Percentiles rank a stretch among this genome's conserved stretches.
These are phyloP conservation scores for Callimorpha dominula DNA, from an alignment of 2,888 invertebrate species.

Conservation along the genomic window DNA sequence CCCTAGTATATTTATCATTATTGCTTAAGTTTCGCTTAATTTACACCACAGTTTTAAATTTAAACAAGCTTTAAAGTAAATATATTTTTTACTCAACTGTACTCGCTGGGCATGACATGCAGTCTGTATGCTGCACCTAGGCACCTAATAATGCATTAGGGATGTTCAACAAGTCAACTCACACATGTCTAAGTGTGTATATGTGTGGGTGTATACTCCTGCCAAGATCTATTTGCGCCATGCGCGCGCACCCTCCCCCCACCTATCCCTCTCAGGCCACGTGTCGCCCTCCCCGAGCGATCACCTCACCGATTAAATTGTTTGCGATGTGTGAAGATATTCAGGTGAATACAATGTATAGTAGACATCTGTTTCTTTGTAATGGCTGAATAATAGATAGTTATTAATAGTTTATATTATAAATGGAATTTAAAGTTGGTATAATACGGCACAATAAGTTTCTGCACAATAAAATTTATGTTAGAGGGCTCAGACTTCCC, in stretches of 20 bases:
- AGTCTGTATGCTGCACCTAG: conserved; percentile 13
- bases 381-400: background rate
- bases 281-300: conserved; percentile 31
- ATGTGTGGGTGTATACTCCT: conserved; percentile 47
- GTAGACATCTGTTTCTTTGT: background rate
- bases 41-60: background rate
- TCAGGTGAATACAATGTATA: conserved; percentile 32
- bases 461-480: too few species aligned
- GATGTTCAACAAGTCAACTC: conserved; percentile 26
- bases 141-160: conserved; percentile 16
- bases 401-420: background rate
- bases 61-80: background rate
- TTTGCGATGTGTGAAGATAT: conserved; percentile 38
- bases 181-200: conserved; percentile 21
- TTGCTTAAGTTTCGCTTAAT: background rate
- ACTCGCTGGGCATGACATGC: background rate
- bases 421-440: too few species aligned
- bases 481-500: too few species aligned
- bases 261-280: conserved; percentile 8
- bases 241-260: conserved; percentile 35
- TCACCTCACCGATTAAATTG: conserved; percentile 54
- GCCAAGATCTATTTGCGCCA: conserved; percentile 67
- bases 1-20: too few species aligned
- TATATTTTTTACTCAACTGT: background rate
- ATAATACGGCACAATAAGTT: too few species aligned